phyloP scores from a whole-genome alignment of 2,113 vertebrate species.

The Gorilla gorilla region DNA sequence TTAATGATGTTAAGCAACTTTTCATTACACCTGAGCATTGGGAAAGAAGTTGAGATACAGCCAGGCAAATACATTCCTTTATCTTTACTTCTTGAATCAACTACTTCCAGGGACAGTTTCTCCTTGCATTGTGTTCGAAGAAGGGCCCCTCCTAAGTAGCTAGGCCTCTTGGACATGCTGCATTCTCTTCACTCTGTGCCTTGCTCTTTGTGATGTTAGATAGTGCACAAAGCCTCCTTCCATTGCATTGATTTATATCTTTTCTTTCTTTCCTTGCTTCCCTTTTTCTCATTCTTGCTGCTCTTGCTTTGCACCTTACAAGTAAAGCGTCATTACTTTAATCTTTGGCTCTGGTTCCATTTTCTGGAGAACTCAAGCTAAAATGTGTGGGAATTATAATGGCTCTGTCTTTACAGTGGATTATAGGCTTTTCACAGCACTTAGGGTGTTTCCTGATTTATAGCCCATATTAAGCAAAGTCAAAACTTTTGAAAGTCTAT shows the following conservation, averaged over 20 bases:
- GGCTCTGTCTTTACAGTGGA: not conserved
- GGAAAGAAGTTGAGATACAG: not conserved
- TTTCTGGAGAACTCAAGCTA: not conserved
- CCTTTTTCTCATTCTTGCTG: not conserved
- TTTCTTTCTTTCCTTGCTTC: not conserved
- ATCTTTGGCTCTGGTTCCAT: not conserved
- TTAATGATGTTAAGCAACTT: not conserved
- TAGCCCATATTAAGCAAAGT: not conserved
- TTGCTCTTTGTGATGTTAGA: not conserved
- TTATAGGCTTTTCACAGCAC: not conserved
- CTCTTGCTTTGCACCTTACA: not conserved
- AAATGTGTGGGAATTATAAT: not conserved
- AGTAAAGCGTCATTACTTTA: not conserved
- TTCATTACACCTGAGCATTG: not conserved
- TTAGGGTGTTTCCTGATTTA: not conserved
- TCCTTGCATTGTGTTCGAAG: not conserved
- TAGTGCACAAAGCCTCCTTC: not conserved
- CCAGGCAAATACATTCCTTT: not conserved
- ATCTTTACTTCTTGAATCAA: not conserved
- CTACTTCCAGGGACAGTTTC: not conserved
- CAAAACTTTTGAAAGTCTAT: not conserved
- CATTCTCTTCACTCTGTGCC: not conserved
- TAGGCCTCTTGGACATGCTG: not conserved
- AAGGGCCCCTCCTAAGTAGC: not conserved
- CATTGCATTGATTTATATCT: not conserved